phyloP scores from a whole-genome alignment of 2,888 invertebrate species.

The Cephonodes hylas region DNA sequence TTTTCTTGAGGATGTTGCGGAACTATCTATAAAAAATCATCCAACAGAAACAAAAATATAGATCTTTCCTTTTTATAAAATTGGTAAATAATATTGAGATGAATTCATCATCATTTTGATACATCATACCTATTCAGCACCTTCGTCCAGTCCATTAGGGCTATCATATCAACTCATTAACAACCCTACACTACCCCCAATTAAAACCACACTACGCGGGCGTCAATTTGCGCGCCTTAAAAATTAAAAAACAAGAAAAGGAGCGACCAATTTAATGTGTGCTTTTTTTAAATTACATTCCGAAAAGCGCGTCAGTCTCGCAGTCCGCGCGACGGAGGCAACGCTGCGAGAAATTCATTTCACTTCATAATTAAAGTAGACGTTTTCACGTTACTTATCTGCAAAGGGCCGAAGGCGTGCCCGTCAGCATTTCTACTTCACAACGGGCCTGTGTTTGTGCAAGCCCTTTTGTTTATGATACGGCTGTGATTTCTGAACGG shows the following conservation, averaged over 20 bases:
- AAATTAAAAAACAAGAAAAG: not conserved
- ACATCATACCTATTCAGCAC: too few relatives aligned
- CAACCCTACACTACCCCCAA: not conserved
- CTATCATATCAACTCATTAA: not conserved
- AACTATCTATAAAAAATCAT: not conserved
- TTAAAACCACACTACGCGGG: not conserved
- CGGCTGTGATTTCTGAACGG: not conserved
- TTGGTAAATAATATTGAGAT: not conserved
- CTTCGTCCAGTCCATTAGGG: too few relatives aligned
- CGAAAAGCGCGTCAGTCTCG: not conserved
- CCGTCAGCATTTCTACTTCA: constrained; percentile 3
- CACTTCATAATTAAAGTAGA: constrained; percentile 8
- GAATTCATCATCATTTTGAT: too few relatives aligned
- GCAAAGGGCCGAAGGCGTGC: constrained; percentile 1
- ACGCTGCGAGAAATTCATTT: not conserved
- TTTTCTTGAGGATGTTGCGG: too few relatives aligned
- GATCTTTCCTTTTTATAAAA: not conserved
- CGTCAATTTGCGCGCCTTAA: not conserved
- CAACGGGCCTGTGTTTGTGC: constrained; percentile 3
- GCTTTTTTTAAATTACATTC: not conserved
- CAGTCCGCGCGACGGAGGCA: not conserved
- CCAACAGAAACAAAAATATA: not conserved
- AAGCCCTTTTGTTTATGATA: not conserved
- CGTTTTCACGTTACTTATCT: constrained; percentile 1
- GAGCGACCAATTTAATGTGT: not conserved